Evolutionary conservation across 1,140 invertebrate species (phyloP), one percentile per base, ranked within the genome.

Genomic region (Solen grandis): DNA sequence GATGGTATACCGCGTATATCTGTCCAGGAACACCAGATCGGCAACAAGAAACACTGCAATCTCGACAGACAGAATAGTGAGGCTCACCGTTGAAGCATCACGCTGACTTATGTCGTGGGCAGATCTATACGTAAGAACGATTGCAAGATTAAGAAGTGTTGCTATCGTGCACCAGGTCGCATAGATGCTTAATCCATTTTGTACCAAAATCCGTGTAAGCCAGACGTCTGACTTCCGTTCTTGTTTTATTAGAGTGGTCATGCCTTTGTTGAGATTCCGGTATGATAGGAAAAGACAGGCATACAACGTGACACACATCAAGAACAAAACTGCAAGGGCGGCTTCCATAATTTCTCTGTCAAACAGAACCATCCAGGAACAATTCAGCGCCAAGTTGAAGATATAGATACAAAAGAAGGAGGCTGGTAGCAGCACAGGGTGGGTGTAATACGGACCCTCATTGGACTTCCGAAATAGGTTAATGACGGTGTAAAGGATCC

Each of bases 181-280:
- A 60, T 91, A 91, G n/a, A 91, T 85, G 14, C 84, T 86, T 0
- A 91, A 70, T 19, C 89, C 91, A 66, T 92, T 92, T 19, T 91
- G 89, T 1, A 91, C 86, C 19, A 92, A 63, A 22, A 88, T 77
- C 31, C 90, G 68, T 16, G 86, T 85, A 10, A 90, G 55, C 90
- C 90, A 91, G 36, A 88, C 83, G n/a, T 89, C 87, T 0, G 35
- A n/a, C 5, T 54, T 77, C 0, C 84, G 70, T 2, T 72, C 70
- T 14, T 84, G 70, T 31, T 83, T 81, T 13, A 65, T 63, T 13
- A 90, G 55, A 25, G 63, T 36, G 0, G 65, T 25, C 1, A 50
- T 36, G 31, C 72, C 50, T 25, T 69, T 25, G 22, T 86, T 55
- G 31, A 89, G 59, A 14, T 59, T 52, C 25, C 75, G 63, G 81